Evolutionary conservation across 1,140 invertebrate species (phyloP), one percentile per base, ranked within the genome.

Genomic region (Trichonephila clavipes): DNA sequence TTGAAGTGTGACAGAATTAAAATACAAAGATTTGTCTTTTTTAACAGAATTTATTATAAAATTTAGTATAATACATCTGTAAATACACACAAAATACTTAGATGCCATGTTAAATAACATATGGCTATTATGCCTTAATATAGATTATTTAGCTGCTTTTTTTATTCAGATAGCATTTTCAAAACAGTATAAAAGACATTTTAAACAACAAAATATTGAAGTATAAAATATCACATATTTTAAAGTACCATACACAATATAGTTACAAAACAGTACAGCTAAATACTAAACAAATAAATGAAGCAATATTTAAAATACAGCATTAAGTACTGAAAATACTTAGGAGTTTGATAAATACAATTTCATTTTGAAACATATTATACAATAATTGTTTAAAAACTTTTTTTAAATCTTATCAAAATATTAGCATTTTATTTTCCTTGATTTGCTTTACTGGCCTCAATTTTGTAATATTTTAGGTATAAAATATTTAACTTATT

Each of bases 151-250:
- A 69, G 66, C 66, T 69, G 66, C 66, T 69, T 69, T 28, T 28
- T 69, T 69, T n/a, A n/a, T 40, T 40, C 34, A 69, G n/a, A 69
- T 69, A 69, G 24, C 66, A 28, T 69, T 69, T 69, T 24, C n/a
- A 69, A n/a, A n/a, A 69, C 10, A 12, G 51, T n/a, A 69, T 28
- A 69, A 69, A 69, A 62, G 51, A 69, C n/a, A 69, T 69, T 51
- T 64, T 34, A 77, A 77, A 77, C 34, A 77, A 28, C 72, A 77
- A 77, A 77, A 77, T 28, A 40, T 34, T 34, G 72, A 34, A 3
- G 66, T 77, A 77, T 77, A 77, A 77, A 77, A 77, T 77, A 77
- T 77, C 72, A 77, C 72, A 77, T 77, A 40, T 40, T 77, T 77
- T 28, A 19, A 77, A 77, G 72, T 77, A 77, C 18, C 28, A 19